Conservation (phyloP, 2,888 invertebrate species). For the Cephus nigrinus region DNA sequence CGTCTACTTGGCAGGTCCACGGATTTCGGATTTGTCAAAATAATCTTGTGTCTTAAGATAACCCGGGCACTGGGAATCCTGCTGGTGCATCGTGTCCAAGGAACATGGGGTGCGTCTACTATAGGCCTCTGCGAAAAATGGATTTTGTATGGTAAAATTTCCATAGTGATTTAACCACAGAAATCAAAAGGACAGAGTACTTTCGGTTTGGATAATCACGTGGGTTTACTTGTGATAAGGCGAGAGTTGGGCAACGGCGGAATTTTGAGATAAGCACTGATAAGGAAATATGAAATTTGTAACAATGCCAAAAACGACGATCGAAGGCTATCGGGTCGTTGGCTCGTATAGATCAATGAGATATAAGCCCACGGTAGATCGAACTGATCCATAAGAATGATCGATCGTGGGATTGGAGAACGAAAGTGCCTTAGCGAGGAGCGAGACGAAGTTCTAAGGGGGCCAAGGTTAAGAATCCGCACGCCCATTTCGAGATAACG, state of each 20-base stretch:
- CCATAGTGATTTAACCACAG: neutral
- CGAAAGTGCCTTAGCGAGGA: neutral
- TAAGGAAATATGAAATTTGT: neutral
- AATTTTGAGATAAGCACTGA: neutral
- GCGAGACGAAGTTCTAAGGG: neutral
- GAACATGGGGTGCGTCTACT: neutral
- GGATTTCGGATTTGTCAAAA: neutral
- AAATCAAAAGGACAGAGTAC: neutral
- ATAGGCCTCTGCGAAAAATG: neutral
- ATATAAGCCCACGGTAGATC: neutral
- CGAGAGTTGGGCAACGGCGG: neutral
- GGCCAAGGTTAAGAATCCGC: neutral
- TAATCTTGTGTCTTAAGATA: neutral
- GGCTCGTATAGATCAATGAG: neutral
- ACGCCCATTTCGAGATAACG: neutral
- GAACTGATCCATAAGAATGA: neutral
- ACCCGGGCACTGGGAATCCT: too few species aligned
- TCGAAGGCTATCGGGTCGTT: neutral
- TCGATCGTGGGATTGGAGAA: neutral
- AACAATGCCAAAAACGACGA: neutral
- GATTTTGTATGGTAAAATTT: too few species aligned
- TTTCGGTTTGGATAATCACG: rapidly evolving
- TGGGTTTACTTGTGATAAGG: too few species aligned
- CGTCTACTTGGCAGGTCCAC: neutral
- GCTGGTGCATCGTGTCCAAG: too few species aligned